Percentiles rank a stretch among this genome's conserved stretches.
Conservation (phyloP, 2,113 vertebrate species). For the Albula glossodonta region DNA sequence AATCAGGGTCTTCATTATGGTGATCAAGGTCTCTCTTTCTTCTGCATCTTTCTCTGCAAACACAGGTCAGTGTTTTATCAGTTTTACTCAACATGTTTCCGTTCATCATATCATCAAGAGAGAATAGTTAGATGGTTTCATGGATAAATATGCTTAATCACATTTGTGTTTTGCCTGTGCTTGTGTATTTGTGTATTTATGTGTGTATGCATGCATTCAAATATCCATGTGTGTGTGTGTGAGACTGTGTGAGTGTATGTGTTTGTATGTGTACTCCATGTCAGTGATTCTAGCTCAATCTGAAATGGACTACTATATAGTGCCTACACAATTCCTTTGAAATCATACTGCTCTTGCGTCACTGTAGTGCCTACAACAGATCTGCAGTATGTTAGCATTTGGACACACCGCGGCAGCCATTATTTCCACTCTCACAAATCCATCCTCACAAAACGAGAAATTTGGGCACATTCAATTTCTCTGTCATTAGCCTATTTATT, state of each 20-base stretch:
- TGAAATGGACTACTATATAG: too few species aligned
- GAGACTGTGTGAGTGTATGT: background rate
- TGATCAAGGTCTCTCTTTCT: slow-evolving; percentile 93
- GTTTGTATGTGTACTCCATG: background rate
- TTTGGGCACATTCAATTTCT: too few species aligned
- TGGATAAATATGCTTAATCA: background rate
- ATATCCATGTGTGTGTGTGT: background rate
- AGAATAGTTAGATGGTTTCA: background rate
- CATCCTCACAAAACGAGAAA: too few species aligned
- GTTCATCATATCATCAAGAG: background rate
- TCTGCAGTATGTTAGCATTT: too few species aligned
- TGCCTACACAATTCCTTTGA: too few species aligned
- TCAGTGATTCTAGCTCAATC: background rate
- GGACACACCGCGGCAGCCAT: too few species aligned
- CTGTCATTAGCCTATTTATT: too few species aligned
- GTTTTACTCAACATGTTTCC: background rate
- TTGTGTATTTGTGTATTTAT: background rate
- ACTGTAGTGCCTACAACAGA: too few species aligned
- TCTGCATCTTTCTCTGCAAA: slow-evolving; percentile 83
- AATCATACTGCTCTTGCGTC: too few species aligned
- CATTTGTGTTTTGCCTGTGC: background rate
- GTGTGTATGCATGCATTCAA: background rate
- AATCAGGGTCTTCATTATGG: slow-evolving; percentile 97
- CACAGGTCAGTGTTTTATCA: slow-evolving; percentile 19
- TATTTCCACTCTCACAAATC: too few species aligned